Base-by-base conservation (phyloP, 2,797 vertebrate species). In the Onychomys arenicola region DNA sequence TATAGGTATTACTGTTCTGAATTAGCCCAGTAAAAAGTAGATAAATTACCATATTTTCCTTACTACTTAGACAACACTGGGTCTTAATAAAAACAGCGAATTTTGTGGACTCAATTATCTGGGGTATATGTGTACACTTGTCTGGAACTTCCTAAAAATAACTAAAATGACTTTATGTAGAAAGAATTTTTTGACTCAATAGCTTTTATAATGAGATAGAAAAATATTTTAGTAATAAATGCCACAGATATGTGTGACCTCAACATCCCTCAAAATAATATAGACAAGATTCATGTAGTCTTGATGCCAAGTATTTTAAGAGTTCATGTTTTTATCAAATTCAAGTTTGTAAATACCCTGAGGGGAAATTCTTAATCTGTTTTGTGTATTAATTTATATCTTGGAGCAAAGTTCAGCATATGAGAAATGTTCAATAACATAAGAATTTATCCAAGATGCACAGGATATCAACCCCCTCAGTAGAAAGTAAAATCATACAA, bases 131-230 rank as follows among this genome's bases (percentile, higher is more conserved):
- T n/a, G n/a, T 81, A 57, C 1, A n/a, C 13, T 87, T 87, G 32
- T 90, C 73, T 34, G 77, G 92, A 80, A 52, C 34, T 87, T 10
- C 69, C 86, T 95, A 78, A 96, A 96, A 96, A 89, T 86, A 89
- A 40, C 63, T 83, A 17, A 96, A 96, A 95, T 84, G n/a, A 93
- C 43, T 21, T 93, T 73, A 82, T 37, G 1, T 32, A 80, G 69
- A 77, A 95, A 29, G 49, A 90, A 86, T 89, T 95, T 92, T 90
- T 90, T 95, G 82, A 85, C 29, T 52, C 71, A 78, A 49, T 10
- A 85, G 43, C 69, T 95, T 92, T 86, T 90, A 69, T 82, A 82
- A 52, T 93, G 91, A 63, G 49, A 87, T 37, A 27, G 49, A 84
- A 93, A 65, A 10, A 63, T 57, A 67, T 83, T 87, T n/a, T n/a